phyloP scores from a whole-genome alignment of 2,888 invertebrate species.

The Celastrina argiolus region DNA sequence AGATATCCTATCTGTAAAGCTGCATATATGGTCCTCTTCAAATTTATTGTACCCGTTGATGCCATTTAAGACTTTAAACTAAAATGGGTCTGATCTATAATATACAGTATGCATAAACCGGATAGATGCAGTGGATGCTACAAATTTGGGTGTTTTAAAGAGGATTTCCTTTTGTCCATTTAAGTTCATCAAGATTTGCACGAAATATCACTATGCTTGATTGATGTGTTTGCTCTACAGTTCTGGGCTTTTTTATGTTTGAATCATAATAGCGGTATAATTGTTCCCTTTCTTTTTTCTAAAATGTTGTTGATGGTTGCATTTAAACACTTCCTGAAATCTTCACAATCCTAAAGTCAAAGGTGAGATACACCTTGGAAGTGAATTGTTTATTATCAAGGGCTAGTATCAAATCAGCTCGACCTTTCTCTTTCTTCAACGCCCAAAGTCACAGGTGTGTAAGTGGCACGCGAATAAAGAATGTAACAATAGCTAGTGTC shows the following conservation, averaged over 20 bases:
- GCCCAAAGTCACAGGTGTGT: neutral
- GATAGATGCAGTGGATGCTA: neutral
- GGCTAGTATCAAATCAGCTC: neutral
- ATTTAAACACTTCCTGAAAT: neutral
- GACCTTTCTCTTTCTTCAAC: conserved; percentile 1
- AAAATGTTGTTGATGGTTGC: too few species aligned
- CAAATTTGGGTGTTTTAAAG: neutral
- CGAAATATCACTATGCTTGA: neutral
- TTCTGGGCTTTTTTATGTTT: neutral
- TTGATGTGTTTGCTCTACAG: too few species aligned
- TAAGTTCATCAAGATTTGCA: neutral
- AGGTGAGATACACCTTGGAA: neutral
- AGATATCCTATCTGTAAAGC: conserved; percentile 39
- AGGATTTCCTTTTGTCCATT: neutral
- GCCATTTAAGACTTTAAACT: neutral
- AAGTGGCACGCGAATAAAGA: conserved; percentile 29
- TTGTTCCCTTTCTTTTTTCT: neutral
- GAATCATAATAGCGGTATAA: too few species aligned
- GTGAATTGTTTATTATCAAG: neutral
- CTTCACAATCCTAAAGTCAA: neutral
- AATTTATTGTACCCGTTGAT: neutral
- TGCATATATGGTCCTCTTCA: neutral
- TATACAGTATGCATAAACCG: too few species aligned
- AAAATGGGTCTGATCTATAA: neutral
- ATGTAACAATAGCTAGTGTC: conserved; percentile 47